Percentiles rank a stretch among this genome's conserved stretches.
These are phyloP conservation scores for Chiroxiphia lanceolata DNA, from an alignment of 2,797 vertebrate species.

Conservation along the genomic window DNA sequence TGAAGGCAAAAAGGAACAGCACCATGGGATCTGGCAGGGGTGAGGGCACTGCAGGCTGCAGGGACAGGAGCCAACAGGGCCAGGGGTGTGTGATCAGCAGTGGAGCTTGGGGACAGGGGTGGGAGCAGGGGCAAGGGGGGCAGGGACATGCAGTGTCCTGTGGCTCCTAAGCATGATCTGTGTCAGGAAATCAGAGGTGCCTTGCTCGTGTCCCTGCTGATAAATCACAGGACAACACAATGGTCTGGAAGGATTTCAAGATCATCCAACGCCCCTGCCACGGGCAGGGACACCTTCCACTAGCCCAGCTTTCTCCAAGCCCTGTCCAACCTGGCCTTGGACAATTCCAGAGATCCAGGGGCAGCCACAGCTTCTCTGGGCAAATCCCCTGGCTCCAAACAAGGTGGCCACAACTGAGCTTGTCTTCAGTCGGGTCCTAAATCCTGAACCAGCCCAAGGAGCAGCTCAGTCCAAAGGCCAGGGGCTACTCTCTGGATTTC, in stretches of 20 bases:
- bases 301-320: background rate
- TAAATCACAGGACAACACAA: background rate
- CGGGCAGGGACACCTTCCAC: background rate
- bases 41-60: background rate
- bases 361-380: background rate
- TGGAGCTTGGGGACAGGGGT: background rate
- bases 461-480: background rate
- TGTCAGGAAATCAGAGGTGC: background rate
- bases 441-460: background rate
- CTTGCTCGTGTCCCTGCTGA: background rate
- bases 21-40: background rate
- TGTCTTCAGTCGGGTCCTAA: background rate
- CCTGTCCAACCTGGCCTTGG: background rate
- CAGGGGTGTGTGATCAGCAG: background rate
- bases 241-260: background rate
- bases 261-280: background rate
- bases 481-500: background rate
- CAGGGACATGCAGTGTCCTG: background rate
- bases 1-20: background rate
- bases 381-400: background rate
- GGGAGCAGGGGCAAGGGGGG: background rate
- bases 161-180: background rate
- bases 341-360: background rate
- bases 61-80: background rate
- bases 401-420: background rate